Evolutionary conservation across 2,888 invertebrate genomes (phyloP).

Genomic region (Philaethria dido): DNA sequence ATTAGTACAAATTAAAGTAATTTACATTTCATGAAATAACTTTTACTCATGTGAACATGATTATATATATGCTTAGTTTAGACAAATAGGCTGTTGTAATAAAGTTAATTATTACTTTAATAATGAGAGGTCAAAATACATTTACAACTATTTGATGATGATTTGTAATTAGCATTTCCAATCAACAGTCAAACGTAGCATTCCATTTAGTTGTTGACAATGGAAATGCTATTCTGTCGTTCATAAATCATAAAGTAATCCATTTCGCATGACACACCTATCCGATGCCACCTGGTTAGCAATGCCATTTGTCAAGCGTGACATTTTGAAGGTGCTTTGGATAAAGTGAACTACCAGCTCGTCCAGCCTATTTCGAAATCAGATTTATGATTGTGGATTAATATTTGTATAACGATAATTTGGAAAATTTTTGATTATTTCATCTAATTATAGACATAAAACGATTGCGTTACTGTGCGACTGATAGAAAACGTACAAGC

Average conservation of each 20-base stretch:
- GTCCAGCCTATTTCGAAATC: constrained; percentile 16
- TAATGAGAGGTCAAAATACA: not conserved
- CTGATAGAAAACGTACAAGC: too few species aligned
- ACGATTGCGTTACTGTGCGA: too few species aligned
- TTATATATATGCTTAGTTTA: not conserved
- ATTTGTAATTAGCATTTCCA: constrained; percentile 29
- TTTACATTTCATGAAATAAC: not conserved
- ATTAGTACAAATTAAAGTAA: not conserved
- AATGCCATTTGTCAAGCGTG: constrained; percentile 46
- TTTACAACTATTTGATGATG: not conserved
- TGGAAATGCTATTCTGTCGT: constrained; percentile 35
- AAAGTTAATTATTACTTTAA: not conserved
- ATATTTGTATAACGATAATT: not conserved
- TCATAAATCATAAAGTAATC: constrained; percentile 49
- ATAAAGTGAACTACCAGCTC: constrained; percentile 33
- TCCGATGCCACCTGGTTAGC: constrained; percentile 44
- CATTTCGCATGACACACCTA: constrained; percentile 44
- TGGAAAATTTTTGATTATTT: too few species aligned
- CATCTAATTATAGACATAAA: too few species aligned
- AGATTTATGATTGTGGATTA: constrained; percentile 19
- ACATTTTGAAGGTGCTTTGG: constrained; percentile 40
- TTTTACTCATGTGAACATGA: not conserved
- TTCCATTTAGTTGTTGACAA: constrained; percentile 28
- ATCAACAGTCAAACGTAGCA: constrained; percentile 21
- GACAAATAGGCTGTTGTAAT: not conserved